Conservation (phyloP, 2,888 invertebrate genomes). For the Kuschelorhynchus macadamiae region DNA sequence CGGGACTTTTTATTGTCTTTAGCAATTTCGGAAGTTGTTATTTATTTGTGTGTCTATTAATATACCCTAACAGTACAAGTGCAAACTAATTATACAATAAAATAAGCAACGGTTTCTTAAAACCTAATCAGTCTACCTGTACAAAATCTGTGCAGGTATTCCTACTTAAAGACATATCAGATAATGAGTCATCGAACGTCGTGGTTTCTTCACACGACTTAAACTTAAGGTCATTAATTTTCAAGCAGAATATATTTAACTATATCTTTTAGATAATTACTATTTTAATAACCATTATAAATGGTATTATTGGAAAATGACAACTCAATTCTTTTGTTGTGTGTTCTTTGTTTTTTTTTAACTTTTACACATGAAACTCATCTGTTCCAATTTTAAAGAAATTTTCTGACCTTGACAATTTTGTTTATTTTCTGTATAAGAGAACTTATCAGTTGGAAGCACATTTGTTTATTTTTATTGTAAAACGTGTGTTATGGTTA, state of each 20-base stretch:
- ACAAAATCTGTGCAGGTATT: conserved; percentile 38
- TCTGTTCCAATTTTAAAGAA: neutral
- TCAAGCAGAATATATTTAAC: conserved; percentile 10
- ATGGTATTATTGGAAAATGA: neutral
- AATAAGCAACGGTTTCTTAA: conserved; percentile 9
- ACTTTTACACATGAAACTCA: neutral
- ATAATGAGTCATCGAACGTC: conserved; percentile 47
- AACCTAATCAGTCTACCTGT: conserved; percentile 23
- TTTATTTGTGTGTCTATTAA: conserved; percentile 8
- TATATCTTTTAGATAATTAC: conserved; percentile 14
- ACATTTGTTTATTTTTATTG: conserved; percentile 20
- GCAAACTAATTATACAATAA: neutral
- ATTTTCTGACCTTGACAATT: conserved; percentile 10
- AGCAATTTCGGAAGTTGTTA: neutral
- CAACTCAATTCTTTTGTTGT: neutral
- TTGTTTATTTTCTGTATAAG: conserved; percentile 23
- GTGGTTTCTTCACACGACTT: conserved; percentile 42
- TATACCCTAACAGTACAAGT: neutral
- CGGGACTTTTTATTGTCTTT: conserved; percentile 34
- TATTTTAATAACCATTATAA: conserved; percentile 3
- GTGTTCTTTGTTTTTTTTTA: conserved; percentile 8
- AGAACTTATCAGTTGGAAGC: conserved; percentile 16
- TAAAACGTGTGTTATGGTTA: conserved; percentile 1
- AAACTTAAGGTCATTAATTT: conserved; percentile 37
- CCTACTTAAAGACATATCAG: conserved; percentile 40